Evolutionary conservation across 1,140 invertebrate genomes (phyloP).

Genomic region (Zaprionus africanus): DNA sequence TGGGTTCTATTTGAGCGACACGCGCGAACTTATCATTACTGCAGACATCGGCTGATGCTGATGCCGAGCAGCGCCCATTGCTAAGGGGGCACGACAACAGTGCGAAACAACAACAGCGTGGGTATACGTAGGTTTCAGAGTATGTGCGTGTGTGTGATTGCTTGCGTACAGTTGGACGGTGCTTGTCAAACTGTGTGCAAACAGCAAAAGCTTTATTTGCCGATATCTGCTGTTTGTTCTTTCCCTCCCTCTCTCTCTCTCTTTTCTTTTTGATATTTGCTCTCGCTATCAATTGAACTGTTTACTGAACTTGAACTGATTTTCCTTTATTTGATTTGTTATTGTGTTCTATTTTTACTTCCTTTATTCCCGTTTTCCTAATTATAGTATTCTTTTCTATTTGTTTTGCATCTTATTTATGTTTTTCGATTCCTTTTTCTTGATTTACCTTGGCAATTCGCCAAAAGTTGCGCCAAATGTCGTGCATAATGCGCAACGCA

Average conservation of each 20-base stretch:
- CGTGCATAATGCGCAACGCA: slow-evolving; percentile 69
- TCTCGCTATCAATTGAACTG: background rate
- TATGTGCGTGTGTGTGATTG: background rate
- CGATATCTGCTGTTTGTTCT: background rate
- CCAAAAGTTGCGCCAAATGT: slow-evolving; percentile 55
- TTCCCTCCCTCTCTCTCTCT: background rate
- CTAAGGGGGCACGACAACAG: slow-evolving; percentile 21
- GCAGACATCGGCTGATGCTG: slow-evolving; percentile 57
- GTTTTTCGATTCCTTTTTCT: background rate
- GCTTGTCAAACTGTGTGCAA: slow-evolving; percentile 45
- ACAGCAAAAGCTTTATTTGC: slow-evolving; percentile 15
- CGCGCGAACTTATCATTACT: slow-evolving; percentile 56
- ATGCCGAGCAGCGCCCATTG: background rate
- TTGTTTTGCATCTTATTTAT: background rate
- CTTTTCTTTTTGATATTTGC: background rate
- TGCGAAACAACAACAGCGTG: slow-evolving; percentile 32
- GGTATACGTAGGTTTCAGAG: background rate
- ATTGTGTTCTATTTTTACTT: background rate
- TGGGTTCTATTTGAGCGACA: slow-evolving; percentile 16
- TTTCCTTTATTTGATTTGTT: background rate
- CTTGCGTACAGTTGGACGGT: slow-evolving; percentile 19
- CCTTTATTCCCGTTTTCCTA: background rate
- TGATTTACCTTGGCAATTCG: background rate
- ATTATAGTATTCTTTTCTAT: background rate
- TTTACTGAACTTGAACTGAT: background rate